phyloP scores from a whole-genome alignment of 2,797 vertebrate species.

The Tenualosa thibaudeaui region DNA sequence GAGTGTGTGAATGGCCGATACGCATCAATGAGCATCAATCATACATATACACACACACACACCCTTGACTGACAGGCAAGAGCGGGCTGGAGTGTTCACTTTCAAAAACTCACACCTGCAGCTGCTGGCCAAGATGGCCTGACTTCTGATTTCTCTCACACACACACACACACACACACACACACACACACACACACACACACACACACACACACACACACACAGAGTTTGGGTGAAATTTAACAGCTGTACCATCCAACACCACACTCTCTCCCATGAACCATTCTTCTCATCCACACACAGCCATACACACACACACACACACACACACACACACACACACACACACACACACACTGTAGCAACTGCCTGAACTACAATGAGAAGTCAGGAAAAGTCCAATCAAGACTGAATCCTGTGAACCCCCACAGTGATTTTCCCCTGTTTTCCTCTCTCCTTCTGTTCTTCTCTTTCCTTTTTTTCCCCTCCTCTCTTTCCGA shows the following conservation, averaged over 20 bases:
- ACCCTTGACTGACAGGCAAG: background rate
- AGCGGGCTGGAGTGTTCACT: background rate
- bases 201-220: conserved; percentile 29
- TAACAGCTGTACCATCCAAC: background rate
- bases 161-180: conserved; percentile 26
- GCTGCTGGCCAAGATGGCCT: conserved; percentile 42
- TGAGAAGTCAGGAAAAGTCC: conserved; percentile 24
- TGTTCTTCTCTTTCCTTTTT: conserved; percentile 46
- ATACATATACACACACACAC: background rate
- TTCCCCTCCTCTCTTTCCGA: background rate
- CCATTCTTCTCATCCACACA: background rate
- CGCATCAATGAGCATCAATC: conserved; percentile 8
- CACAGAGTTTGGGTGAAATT: background rate
- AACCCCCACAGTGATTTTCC: conserved; percentile 15
- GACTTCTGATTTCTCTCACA: conserved; percentile 33
- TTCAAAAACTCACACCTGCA: conserved; percentile 64
- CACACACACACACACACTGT: background rate
- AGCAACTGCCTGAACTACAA: conserved; percentile 2
- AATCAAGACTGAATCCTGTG: conserved; percentile 37
- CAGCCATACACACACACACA: background rate
- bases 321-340: conserved; percentile 30
- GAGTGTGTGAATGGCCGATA: background rate
- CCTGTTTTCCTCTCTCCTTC: conserved; percentile 21
- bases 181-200: conserved; percentile 34
- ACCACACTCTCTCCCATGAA: background rate